A percentile compares a stretch with the other conserved stretches of the same genome.
Evolutionary conservation across 2,888 invertebrate genomes (phyloP).

Genomic region (Didymodactylos carnosus): DNA sequence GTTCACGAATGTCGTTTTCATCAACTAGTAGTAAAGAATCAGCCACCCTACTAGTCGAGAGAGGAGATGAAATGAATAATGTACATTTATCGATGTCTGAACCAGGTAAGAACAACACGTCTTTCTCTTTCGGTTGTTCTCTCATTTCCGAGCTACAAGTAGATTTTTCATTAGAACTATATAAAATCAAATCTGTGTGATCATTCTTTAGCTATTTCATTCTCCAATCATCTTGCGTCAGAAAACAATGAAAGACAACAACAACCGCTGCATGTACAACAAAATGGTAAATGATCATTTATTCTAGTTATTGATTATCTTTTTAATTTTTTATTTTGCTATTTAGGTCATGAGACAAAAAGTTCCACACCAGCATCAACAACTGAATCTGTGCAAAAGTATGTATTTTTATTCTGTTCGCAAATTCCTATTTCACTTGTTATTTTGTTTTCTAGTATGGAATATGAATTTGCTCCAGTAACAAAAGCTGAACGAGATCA

Average conservation of each 20-base stretch:
- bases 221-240: not conserved
- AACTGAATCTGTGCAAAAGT: not conserved
- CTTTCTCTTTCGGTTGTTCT: no score
- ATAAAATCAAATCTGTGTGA: no score
- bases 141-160: no score
- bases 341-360: not conserved
- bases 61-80: not conserved
- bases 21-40: not conserved
- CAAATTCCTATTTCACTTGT: no score
- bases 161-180: no score
- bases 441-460: not conserved
- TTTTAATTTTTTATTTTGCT: no score
- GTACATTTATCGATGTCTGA: not conserved
- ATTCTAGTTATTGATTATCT: no score
- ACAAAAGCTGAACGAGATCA: not conserved
- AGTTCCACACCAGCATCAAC: not conserved
- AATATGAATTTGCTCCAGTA: not conserved
- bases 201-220: not conserved
- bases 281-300: not conserved
- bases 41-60: not conserved
- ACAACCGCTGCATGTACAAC: no score
- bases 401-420: not conserved
- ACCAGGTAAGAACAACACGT: not conserved
- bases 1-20: not conserved
- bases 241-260: not conserved